A percentile compares a stretch with the other conserved stretches of the same genome.
Conservation (phyloP, 2,113 vertebrate genomes). For the Psophia crepitans region DNA sequence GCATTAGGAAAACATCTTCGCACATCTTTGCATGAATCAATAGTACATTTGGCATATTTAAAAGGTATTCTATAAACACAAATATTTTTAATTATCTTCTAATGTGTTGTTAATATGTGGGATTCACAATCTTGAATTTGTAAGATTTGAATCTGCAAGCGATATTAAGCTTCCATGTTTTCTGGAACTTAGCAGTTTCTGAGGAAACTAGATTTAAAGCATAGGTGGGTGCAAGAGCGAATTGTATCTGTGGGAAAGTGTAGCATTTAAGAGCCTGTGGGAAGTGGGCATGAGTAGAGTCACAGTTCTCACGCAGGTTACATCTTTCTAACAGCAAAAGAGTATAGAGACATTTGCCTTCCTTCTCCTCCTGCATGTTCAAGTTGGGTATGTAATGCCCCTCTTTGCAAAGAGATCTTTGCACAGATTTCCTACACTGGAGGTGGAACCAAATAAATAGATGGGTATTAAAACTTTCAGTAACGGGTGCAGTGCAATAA, state of each 20-base stretch:
- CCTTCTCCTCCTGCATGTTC: not conserved
- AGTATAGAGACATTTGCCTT: not conserved
- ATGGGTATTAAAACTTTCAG: not conserved
- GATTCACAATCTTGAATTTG: not conserved
- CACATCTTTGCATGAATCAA: not conserved
- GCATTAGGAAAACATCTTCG: conserved; percentile 23
- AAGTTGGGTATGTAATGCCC: not conserved
- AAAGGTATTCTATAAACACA: conserved; percentile 7
- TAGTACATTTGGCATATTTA: not conserved
- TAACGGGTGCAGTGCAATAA: not conserved
- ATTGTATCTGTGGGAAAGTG: rapidly evolving
- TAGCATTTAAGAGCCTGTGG: not conserved
- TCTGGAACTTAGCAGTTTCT: not conserved
- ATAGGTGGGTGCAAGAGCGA: not conserved
- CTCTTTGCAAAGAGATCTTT: not conserved
- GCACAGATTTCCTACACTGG: not conserved
- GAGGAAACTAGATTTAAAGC: not conserved
- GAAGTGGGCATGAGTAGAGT: not conserved
- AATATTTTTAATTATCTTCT: not conserved
- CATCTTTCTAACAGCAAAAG: not conserved
- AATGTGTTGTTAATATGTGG: not conserved
- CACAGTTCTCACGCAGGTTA: not conserved
- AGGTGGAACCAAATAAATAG: not conserved
- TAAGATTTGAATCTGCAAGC: not conserved
- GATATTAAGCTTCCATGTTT: not conserved